Base-by-base conservation (phyloP, 2,888 invertebrate species). In the Falcaria lacertinaria region DNA sequence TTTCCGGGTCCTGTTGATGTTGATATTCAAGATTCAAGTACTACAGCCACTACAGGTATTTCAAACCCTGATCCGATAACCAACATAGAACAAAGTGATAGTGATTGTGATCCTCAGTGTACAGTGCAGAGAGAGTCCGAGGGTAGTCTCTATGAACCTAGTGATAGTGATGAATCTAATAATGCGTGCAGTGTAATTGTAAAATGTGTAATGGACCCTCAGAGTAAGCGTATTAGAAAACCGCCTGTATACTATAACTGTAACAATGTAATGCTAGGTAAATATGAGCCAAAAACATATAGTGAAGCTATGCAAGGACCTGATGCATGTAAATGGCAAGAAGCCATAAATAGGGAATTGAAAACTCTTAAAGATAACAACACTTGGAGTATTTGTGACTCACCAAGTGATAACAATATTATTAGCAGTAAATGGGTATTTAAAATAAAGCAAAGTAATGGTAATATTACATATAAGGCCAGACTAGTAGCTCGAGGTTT, bases 341-440 rank as follows among this genome's bases (percentile, higher is more conserved):
- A 52, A 33, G 58, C 56, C 4, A 51, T 61, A 0, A 6, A 47
- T 2, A 53, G 13, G 7, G 55, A 59, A 39, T 6, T 57, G 6
- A 14, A 56, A 15, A 52, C 53, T 0, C 15, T 58, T 13, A 41
- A 44, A 33, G n/a, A n/a, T n/a, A 54, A 57, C 39, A 48, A 56
- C 17, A 56, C 54, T 16, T 56, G 54, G 57, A 33, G 38, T 3
- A 1, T 45, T 4, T 47, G 47, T 38, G 39, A 57, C 2, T 0
- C 13, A 39, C 53, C 55, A 2, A 28, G 6, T 1, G 43, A 25
- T 39, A 28, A 32, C 13, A 57, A 54, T 13, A n/a, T 44, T 0
- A 34, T 60, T 2, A 49, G 37, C 42, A 54, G 45, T 35, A 64
- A 66, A 33, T 63, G 58, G 62, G 60, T 64, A 0, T 64, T 63